Evolutionary conservation across 92 coral and sea anemone species (phyloP), one percentile per base, ranked within the genome.

Genomic region (Anthopleura xanthogrammica): DNA sequence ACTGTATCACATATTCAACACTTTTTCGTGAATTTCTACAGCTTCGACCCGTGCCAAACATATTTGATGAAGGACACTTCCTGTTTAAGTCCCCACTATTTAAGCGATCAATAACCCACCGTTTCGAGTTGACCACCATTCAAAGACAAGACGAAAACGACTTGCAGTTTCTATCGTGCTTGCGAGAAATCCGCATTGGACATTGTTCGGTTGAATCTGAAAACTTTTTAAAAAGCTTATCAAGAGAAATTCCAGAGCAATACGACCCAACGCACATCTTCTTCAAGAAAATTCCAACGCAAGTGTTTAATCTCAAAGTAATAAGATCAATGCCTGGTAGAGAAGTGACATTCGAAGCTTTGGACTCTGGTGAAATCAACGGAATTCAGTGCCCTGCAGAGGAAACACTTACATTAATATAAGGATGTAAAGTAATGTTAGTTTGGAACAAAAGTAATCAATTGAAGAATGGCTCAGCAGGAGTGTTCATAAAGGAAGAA

Each of bases 261-360:
- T 73, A 79, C 12, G 48, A 14, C 0, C 83, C 84, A 9, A 77
- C 80, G 6, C 92, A 89, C 77, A 72, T 92, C 9, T 92, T 78
- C 75, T 92, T 89, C 72, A 88, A 82, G 74, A 80, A 70, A 72
- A 17, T 92, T 65, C 89, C 92, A 41, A 88, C 87, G 72, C 85
- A 88, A 41, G 43, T 91, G 19, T 82, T 80, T 57, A 88, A 91
- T 81, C 56, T 83, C n/a, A 66, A 80, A 10, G 76, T 83, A 16
- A 76, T 85, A 79, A 76, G 80, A 82, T 79, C 83, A n/a, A 68
- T 88, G 72, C 92, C 90, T 16, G 92, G 92, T 3, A 72, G 10
- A 12, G 76, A n/a, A n/a, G n/a, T n/a, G n/a, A 20, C 36, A 29
- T 29, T 29, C 36, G 36, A 29, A 29, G 36, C 36, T 29, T 29